These are phyloP conservation scores for Phortica magna DNA, from an alignment of 2,888 invertebrate species.

Conservation along the genomic window DNA sequence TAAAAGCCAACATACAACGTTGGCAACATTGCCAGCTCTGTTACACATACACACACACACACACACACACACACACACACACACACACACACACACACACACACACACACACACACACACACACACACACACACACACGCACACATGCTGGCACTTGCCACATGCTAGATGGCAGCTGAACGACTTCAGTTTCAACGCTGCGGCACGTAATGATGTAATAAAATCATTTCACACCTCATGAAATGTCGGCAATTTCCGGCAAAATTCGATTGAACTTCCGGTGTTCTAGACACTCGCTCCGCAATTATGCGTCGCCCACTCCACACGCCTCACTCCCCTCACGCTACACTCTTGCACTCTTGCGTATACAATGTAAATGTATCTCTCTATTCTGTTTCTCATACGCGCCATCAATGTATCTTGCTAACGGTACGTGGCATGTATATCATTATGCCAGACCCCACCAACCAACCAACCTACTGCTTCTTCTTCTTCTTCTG, in stretches of 20 bases:
- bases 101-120: background rate
- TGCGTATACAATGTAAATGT: background rate
- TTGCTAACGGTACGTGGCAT: slow-evolving; percentile 61
- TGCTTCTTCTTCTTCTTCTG: too few species aligned
- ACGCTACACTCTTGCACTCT: slow-evolving; percentile 11
- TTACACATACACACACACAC: slow-evolving; percentile 11
- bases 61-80: background rate
- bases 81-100: background rate
- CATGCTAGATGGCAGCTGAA: background rate
- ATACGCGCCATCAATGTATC: background rate
- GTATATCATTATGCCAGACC: slow-evolving; percentile 61
- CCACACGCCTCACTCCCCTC: background rate
- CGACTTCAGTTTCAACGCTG: slow-evolving; percentile 42
- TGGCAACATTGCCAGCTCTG: slow-evolving; percentile 49
- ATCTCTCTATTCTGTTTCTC: background rate
- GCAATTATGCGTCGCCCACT: slow-evolving; percentile 15
- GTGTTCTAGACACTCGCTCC: slow-evolving; percentile 37
- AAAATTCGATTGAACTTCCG: slow-evolving; percentile 72
- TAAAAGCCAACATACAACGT: slow-evolving; percentile 72
- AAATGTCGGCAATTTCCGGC: slow-evolving; percentile 75
- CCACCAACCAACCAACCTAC: slow-evolving; percentile 36
- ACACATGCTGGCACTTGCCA: too few species aligned
- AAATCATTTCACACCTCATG: slow-evolving; percentile 77
- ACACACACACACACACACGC: background rate
- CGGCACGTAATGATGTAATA: slow-evolving; percentile 74